Conservation (phyloP, 2,797 vertebrate species). For the Microchirus variegatus region DNA sequence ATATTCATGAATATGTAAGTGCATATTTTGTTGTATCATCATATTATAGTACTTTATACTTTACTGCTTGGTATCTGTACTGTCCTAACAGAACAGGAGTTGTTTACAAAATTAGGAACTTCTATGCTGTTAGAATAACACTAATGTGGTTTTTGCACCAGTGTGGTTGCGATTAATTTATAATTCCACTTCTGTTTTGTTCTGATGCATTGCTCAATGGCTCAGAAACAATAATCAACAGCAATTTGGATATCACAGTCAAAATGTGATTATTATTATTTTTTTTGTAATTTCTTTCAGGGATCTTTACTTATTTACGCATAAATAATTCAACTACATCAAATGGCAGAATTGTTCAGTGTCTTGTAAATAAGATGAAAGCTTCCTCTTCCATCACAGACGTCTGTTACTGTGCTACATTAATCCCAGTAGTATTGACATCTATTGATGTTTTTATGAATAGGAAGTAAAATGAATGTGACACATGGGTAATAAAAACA, state of each 20-base stretch:
- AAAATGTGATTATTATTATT: slow-evolving; percentile 2
- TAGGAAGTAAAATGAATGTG: background rate
- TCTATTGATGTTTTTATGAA: slow-evolving; percentile 11
- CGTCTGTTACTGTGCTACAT: background rate
- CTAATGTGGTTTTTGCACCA: background rate
- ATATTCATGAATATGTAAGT: background rate
- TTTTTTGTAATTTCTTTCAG: slow-evolving; percentile 4
- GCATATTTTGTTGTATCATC: too few species aligned
- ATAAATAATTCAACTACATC: background rate
- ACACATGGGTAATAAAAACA: background rate
- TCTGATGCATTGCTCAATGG: background rate
- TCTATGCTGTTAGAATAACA: background rate
- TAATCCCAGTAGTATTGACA: background rate
- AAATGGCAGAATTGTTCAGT: background rate
- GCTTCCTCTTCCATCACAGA: slow-evolving; percentile 1
- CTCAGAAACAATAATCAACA: background rate
- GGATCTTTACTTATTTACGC: background rate
- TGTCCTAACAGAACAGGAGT: too few species aligned
- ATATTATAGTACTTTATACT: too few species aligned
- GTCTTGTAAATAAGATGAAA: slow-evolving; percentile 3
- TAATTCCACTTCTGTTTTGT: background rate
- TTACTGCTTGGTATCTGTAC: too few species aligned
- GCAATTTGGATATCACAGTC: background rate
- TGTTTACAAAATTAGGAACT: too few species aligned
- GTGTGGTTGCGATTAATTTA: too few species aligned